These are phyloP conservation scores for Biston betularia DNA, from an alignment of 2,888 invertebrate species.

Conservation along the genomic window DNA sequence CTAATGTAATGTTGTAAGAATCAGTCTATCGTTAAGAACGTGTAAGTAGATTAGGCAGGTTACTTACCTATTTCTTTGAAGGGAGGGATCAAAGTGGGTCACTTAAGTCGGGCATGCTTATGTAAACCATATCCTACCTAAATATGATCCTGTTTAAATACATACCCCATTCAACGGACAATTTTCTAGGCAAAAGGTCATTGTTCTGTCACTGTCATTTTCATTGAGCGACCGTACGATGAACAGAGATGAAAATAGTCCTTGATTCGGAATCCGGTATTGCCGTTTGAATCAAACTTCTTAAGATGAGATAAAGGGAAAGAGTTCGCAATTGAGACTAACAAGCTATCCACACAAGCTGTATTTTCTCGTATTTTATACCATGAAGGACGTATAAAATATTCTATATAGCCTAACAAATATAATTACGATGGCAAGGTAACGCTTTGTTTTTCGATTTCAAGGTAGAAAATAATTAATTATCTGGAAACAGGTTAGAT, in stretches of 20 bases:
- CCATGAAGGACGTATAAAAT: background rate
- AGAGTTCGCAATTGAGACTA: background rate
- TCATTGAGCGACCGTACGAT: background rate
- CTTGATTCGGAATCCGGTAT: no score
- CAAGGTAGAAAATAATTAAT: no score
- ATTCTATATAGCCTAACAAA: background rate
- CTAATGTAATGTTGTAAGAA: conserved; percentile 38
- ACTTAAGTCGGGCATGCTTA: conserved; percentile 32
- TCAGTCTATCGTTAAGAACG: conserved; percentile 44
- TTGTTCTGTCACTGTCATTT: background rate
- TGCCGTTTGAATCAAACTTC: background rate
- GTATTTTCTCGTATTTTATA: conserved; percentile 13
- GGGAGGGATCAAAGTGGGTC: conserved; percentile 49
- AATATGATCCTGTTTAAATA: conserved; percentile 22
- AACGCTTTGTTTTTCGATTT: no score
- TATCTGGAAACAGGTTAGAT: no score
- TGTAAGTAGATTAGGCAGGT: conserved; percentile 52
- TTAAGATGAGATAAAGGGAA: background rate
- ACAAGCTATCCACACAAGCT: background rate
- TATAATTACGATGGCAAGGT: no score
- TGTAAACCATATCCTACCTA: conserved; percentile 29
- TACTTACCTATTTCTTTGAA: conserved; percentile 48
- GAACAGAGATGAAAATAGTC: background rate
- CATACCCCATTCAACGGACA: background rate
- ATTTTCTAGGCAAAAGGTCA: background rate